A percentile compares a stretch with the other conserved stretches of the same genome.
phyloP scores from a whole-genome alignment of 1,140 invertebrate species.

The Drosophila cardini region DNA sequence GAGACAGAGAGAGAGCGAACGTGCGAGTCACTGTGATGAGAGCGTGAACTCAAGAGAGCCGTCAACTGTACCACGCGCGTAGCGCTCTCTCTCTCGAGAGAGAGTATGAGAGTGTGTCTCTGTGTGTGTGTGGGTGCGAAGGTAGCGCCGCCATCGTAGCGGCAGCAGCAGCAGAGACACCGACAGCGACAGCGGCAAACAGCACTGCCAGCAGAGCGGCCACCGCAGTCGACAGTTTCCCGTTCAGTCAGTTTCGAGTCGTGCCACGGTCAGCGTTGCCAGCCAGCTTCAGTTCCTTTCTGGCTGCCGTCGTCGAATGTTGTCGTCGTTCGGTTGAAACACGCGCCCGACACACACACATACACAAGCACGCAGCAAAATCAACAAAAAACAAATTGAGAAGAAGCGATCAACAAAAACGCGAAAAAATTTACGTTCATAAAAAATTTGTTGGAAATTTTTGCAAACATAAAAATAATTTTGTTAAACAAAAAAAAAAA shows the following conservation, averaged over 20 bases:
- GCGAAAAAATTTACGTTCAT: constrained; percentile 35
- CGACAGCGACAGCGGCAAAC: constrained; percentile 29
- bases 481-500: constrained; percentile 7
- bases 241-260: constrained; percentile 74
- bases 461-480: not conserved
- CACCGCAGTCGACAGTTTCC: constrained; percentile 57
- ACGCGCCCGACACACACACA: constrained; percentile 49
- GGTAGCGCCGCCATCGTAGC: constrained; percentile 46
- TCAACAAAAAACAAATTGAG: constrained; percentile 28
- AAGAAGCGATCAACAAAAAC: constrained; percentile 26
- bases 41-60: constrained; percentile 44
- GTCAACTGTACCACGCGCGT: constrained; percentile 62
- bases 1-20: constrained; percentile 3
- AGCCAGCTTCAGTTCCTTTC: constrained; percentile 80
- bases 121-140: constrained; percentile 64
- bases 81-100: constrained; percentile 4
- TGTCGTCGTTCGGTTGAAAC: constrained; percentile 75
- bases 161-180: constrained; percentile 32
- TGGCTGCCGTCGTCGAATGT: constrained; percentile 83
- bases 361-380: constrained; percentile 10
- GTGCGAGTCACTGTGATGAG: not conserved
- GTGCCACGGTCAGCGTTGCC: constrained; percentile 62
- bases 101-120: constrained; percentile 10
- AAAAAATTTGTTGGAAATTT: constrained; percentile 20
- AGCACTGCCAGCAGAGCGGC: constrained; percentile 36